Base-by-base conservation (phyloP, 1,140 invertebrate species). In the Catajapyx aquilonaris region DNA sequence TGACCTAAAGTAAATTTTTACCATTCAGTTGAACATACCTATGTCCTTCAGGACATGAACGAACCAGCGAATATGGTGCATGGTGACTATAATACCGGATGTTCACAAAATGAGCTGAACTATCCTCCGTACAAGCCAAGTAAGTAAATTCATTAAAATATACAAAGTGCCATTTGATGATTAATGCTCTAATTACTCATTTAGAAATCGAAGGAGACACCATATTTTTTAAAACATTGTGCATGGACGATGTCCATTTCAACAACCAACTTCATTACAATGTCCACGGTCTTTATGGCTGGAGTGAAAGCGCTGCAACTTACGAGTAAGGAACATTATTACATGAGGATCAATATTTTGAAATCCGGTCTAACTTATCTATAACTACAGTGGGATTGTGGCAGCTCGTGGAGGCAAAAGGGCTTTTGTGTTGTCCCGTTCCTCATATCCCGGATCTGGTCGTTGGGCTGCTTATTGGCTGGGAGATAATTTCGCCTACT, bases 391-490 rank as follows among this genome's bases (percentile, higher is more conserved):
- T 35, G 40, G 39, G n/a, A n/a, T 33, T 55, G 52, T 13, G 48
- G 41, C 20, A 18, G 54, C 18, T 25, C 30, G 17, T 39, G 35
- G 35, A 13, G 42, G 41, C 4, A 44, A 48, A 36, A 9, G 55
- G 10, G 41, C 50, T n/a, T 55, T 55, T n/a, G 45, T 66, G 0
- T 51, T 68, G 10, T 58, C 62, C 17, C 46, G 66, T 20, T 66
- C 66, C 11, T 67, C 64, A 2, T 71, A 59, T 49, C 41, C 60
- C 4, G 60, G 68, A 21, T 53, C 54, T 37, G 69, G 70, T 17
- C 45, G 56, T 31, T 68, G 57, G 48, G 57, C 53, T 35, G 59
- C 56, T 21, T 68, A 73, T 41, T 74, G 70, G 69, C 48, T 56
- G 5, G 65, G 64, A 13, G 66, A 67, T 44, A 64, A 69, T 45